These are phyloP conservation scores for Hirtodrosophila confusa DNA, from an alignment of 2,888 invertebrate genomes.

Conservation along the genomic window DNA sequence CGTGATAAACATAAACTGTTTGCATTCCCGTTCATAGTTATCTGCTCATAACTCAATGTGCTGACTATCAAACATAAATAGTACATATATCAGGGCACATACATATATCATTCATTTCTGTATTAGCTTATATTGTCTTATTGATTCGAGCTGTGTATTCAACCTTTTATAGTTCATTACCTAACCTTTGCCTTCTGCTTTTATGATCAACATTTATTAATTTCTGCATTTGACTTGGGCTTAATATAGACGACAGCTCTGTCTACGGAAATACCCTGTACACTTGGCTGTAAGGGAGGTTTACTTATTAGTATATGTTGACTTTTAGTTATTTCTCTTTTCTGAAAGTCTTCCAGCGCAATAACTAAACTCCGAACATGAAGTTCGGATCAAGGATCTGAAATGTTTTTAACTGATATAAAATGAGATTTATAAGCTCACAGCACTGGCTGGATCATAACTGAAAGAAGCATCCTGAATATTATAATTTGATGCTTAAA, in stretches of 20 bases:
- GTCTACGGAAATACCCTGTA: neutral
- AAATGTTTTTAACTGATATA: too few relatives aligned
- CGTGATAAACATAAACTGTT: slow-evolving; percentile 37
- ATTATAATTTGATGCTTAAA: too few relatives aligned
- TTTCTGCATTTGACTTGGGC: slow-evolving; percentile 1
- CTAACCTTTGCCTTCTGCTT: slow-evolving; percentile 2
- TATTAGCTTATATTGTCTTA: neutral
- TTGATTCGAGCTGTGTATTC: neutral
- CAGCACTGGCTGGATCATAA: too few relatives aligned
- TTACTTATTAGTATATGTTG: neutral
- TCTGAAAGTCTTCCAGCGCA: too few relatives aligned
- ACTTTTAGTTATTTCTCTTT: too few relatives aligned
- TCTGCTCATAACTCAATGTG: slow-evolving; percentile 5
- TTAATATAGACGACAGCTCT: neutral
- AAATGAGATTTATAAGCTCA: too few relatives aligned
- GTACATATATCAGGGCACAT: neutral
- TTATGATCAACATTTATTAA: slow-evolving; percentile 2
- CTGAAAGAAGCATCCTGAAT: too few relatives aligned
- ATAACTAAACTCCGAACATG: too few relatives aligned
- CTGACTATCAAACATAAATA: slow-evolving; percentile 9
- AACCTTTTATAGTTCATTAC: slow-evolving; percentile 4
- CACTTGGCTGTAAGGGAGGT: neutral
- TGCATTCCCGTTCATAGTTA: slow-evolving; percentile 1
- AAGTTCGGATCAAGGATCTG: too few relatives aligned
- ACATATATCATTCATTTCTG: neutral